Percentiles rank a stretch among this genome's conserved stretches.
Conservation (phyloP, 2,797 vertebrate genomes). For the Dendrocincla tyrannina region DNA sequence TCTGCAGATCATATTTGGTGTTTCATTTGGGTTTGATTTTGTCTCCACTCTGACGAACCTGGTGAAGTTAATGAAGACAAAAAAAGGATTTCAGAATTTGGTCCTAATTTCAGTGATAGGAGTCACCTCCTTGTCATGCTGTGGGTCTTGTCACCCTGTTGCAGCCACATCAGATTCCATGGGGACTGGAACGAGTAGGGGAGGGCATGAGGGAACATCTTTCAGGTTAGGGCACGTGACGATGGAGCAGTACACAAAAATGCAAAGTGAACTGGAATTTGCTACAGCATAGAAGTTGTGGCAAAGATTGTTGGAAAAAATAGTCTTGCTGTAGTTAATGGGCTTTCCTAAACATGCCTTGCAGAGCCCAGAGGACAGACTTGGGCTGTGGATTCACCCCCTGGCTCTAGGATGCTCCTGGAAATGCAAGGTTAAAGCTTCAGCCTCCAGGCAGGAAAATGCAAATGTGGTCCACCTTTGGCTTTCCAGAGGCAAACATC, state of each 20-base stretch:
- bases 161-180: not conserved
- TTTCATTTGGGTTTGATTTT: not conserved
- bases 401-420: not conserved
- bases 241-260: not conserved
- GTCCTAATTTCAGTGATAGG: not conserved
- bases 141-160: not conserved
- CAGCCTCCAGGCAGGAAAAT: not conserved
- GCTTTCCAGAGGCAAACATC: not conserved
- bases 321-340: not conserved
- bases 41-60: not conserved
- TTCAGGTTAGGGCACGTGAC: not conserved
- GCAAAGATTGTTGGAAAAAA: not conserved
- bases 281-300: not conserved
- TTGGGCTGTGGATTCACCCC: not conserved
- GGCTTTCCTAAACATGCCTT: not conserved
- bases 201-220: fast-evolving
- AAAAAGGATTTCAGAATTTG: not conserved
- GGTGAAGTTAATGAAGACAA: not conserved
- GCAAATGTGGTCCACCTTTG: not conserved
- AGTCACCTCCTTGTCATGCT: not conserved
- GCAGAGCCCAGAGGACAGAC: not conserved
- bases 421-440: not conserved
- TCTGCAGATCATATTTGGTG: not conserved
- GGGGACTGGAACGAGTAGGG: not conserved
- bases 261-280: not conserved